A percentile compares a stretch with the other conserved stretches of the same genome.
Evolutionary conservation across 2,888 invertebrate genomes (phyloP).

Genomic region (Andrena haemorrhoa): DNA sequence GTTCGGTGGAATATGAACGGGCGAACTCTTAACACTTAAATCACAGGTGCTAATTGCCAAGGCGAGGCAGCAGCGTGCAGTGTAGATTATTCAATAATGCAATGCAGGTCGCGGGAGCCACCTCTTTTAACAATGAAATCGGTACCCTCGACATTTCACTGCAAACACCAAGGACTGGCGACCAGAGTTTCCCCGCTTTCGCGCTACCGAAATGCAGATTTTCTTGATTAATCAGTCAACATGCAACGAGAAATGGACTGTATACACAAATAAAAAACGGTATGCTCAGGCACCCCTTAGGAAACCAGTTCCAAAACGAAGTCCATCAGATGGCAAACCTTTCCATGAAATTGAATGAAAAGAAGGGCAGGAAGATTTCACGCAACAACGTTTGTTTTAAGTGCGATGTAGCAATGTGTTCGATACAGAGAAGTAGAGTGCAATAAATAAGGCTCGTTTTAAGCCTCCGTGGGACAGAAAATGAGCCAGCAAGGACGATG

Average conservation of each 20-base stretch:
- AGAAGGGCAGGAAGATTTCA: too few relatives aligned
- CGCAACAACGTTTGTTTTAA: not conserved
- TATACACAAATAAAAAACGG: not conserved
- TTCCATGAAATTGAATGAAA: too few relatives aligned
- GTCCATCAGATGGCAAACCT: too few relatives aligned
- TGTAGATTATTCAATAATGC: too few relatives aligned
- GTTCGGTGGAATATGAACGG: not conserved
- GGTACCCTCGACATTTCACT: not conserved
- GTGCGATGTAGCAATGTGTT: not conserved
- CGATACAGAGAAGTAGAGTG: not conserved
- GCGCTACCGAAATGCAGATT: not conserved
- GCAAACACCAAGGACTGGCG: not conserved
- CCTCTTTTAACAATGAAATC: not conserved
- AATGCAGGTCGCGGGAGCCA: too few relatives aligned
- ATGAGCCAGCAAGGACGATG: conserved; percentile 36
- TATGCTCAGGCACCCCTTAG: not conserved
- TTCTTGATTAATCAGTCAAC: not conserved
- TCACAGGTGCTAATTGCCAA: too few relatives aligned
- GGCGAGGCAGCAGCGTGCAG: too few relatives aligned
- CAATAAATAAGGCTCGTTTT: conserved; percentile 1
- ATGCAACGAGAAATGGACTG: not conserved
- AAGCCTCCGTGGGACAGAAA: conserved; percentile 40
- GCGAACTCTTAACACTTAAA: not conserved
- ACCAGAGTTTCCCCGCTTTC: not conserved
- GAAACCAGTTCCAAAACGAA: not conserved